Base-by-base conservation (phyloP, 1,140 invertebrate genomes). In the Antheraea mylitta region DNA sequence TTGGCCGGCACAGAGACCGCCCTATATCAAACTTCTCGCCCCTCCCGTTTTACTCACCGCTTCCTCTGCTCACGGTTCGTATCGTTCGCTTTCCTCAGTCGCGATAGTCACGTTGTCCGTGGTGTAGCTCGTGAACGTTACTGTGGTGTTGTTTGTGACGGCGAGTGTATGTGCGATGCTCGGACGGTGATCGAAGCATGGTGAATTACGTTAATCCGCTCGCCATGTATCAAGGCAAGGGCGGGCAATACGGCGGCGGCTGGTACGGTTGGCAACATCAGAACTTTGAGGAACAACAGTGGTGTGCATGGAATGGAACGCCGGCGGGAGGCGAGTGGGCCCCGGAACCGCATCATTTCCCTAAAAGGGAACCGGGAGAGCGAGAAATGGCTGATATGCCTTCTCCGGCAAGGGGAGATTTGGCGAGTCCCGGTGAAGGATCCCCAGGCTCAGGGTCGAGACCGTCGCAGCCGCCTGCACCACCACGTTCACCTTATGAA, bases 401-500 rank as follows among this genome's bases (percentile, higher is more conserved):
- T 11, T 94, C 93, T 0, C 93, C 94, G 10, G 95, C 94, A 60
- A 93, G 93, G 0, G 95, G 95, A 73, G 95, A 96, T 73, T 89
- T 95, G 73, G 95, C 94, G 42, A 96, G 95, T 81, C 95, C 95
- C 0, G 93, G 94, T 16, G 93, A 93, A 69, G 91, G 92, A 19
- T 92, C 90, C 7, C 89, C 83, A 2, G 91, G 89, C 6, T 90
- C 83, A 3, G 92, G 90, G 3, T 90, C 93, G 7, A 72, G 90
- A 63, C 89, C 92, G 0, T 90, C 93, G 22, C 92, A 93, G 72
- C 82, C 86, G 80, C 96, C 96, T 16, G 92, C 94, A 8, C 94
- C 95, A 3, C 94, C 94, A 16, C 93, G 96, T 16, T 96, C 96
- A 65, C 97, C 97, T 0, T 98, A 95, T 83, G 97, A 97, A 74